Evolutionary conservation across 2,888 invertebrate genomes (phyloP).

Genomic region (Agonum fuliginosum): DNA sequence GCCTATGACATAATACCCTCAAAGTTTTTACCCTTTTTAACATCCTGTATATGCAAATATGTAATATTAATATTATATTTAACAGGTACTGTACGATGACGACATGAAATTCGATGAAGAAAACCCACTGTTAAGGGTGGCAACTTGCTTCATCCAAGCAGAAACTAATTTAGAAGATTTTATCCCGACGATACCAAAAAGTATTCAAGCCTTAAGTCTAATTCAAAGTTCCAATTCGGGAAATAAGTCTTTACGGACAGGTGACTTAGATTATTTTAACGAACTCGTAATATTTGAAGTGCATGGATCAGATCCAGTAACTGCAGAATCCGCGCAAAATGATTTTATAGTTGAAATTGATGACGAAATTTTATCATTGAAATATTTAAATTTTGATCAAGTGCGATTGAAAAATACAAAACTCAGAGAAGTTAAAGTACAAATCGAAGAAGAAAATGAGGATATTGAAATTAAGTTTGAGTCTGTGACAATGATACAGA

Average conservation of each 20-base stretch:
- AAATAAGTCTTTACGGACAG: conserved; percentile 72
- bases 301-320: conserved; percentile 74
- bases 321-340: conserved; percentile 65
- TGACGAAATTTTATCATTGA: conserved; percentile 72
- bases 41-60: conserved; percentile 23
- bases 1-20: too few relatives aligned
- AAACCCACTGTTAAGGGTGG: conserved; percentile 73
- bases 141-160: conserved; percentile 75
- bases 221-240: conserved; percentile 76
- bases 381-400: conserved; percentile 75
- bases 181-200: conserved; percentile 72
- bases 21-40: neutral
- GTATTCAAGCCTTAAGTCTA: conserved; percentile 76
- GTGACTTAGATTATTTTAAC: conserved; percentile 72
- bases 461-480: conserved; percentile 68
- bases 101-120: conserved; percentile 69
- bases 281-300: conserved; percentile 78
- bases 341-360: conserved; percentile 74
- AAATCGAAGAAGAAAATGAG: conserved; percentile 70
- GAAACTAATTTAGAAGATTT: conserved; percentile 71
- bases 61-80: conserved; percentile 46
- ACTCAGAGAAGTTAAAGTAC: conserved; percentile 69
- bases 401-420: conserved; percentile 68
- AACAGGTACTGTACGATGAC: conserved; percentile 72
- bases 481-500: conserved; percentile 69